Evolutionary conservation across 2,797 vertebrate species (phyloP).

Genomic region (Novumbra hubbsi): DNA sequence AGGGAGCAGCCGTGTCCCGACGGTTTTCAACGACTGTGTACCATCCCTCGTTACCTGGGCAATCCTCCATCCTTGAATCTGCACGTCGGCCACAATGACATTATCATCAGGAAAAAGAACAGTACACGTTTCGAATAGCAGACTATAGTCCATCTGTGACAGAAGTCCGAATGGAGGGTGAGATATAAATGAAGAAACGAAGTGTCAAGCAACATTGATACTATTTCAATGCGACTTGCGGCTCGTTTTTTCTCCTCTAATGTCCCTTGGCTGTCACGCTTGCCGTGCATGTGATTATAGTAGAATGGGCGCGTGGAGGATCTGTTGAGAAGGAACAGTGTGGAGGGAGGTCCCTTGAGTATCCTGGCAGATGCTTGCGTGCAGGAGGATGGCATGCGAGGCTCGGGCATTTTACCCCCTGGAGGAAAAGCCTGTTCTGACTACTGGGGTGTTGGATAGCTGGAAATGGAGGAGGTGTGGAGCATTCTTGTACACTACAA

Average conservation of each 20-base stretch:
- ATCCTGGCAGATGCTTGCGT: slow-evolving; percentile 69
- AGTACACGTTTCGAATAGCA: background rate
- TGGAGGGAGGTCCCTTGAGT: slow-evolving; percentile 58
- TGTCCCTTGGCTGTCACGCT: slow-evolving; percentile 55
- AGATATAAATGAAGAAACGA: background rate
- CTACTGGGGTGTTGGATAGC: slow-evolving; percentile 46
- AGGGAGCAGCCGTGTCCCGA: background rate
- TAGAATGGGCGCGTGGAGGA: slow-evolving; percentile 38
- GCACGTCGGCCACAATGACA: background rate
- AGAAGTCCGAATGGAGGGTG: background rate
- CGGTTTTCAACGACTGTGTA: background rate
- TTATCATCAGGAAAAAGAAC: background rate
- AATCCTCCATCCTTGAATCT: background rate
- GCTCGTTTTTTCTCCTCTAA: slow-evolving; percentile 48
- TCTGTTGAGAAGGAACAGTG: slow-evolving; percentile 55
- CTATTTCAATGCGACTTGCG: slow-evolving; percentile 56
- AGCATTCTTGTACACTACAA: background rate
- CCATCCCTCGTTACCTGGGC: background rate
- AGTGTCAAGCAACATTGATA: slow-evolving; percentile 56
- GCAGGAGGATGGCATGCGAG: slow-evolving; percentile 54
- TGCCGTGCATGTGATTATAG: slow-evolving; percentile 69
- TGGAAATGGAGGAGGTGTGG: background rate
- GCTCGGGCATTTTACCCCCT: slow-evolving; percentile 44
- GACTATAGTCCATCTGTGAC: background rate
- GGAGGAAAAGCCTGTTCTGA: slow-evolving; percentile 40